Base-by-base conservation (phyloP, 2,888 invertebrate genomes). In the Drosophila barbarae region DNA sequence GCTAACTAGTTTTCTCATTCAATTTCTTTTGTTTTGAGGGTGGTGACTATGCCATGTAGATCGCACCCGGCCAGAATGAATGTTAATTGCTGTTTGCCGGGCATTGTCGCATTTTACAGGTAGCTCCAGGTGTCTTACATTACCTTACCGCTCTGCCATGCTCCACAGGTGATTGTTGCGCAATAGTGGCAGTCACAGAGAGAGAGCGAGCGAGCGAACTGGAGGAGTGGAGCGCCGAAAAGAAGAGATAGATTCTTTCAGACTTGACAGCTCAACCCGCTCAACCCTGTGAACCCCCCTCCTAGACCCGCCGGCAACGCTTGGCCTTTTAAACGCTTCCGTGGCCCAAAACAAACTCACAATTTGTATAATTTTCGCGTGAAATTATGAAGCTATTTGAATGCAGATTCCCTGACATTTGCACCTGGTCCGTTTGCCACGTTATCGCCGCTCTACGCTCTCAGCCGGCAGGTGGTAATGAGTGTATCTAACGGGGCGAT, bases 81-180 rank as follows among this genome's bases (percentile, higher is more conserved):
- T 74, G 81, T 72, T 77, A 77, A 77, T 81, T 80, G 67, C 41
- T 77, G 77, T 83, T 77, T 55, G 73, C 56, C 46, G 57, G 51
- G 61, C 26, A 28, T 8, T 34, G 34, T 34, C 26, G 54, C 34
- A 26, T 34, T 39, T 44, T 53, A 46, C 73, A 69, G 60, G 73
- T 61, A 65, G 15, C 47, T 47, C 5, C 30, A 46, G 53, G 28
- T 18, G 18, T 1, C 18, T 18, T 28, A 55, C 23, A 10, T 53
- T 35, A 26, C 35, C 28, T 28, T 28, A 8, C 52, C 34, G 34
- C 51, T 18, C 28, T 1, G 28, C 13, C 13, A 4, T 8, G 21
- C 34, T 18, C 21, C 9, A 7, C 13, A 6, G 9, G 42, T 8
- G 32, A 42, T 23, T 36, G 63, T 63, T 63, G 53, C 66, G 63